Percentiles rank a stretch among this genome's conserved stretches.
These are phyloP conservation scores for Apotomis betuletana DNA, from an alignment of 2,888 invertebrate species.

Conservation along the genomic window DNA sequence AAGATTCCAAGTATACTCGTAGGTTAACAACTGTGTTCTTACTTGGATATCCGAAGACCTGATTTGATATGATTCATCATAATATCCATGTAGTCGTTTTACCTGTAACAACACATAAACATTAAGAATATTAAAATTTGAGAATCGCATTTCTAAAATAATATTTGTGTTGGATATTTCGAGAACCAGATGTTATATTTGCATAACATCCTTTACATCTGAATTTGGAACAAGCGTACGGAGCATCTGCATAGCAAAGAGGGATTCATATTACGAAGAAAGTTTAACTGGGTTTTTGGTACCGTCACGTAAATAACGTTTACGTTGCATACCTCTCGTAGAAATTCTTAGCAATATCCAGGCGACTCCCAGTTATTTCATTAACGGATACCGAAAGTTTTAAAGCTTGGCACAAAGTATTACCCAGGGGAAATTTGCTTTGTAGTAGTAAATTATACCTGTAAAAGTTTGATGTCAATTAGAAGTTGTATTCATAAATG, in stretches of 20 bases:
- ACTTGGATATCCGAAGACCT: not conserved
- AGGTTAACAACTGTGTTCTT: not conserved
- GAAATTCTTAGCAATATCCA: slow-evolving; percentile 39
- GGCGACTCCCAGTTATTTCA: slow-evolving; percentile 36
- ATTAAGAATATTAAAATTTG: not conserved
- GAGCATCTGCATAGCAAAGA: slow-evolving; percentile 59
- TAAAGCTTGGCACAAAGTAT: slow-evolving; percentile 30
- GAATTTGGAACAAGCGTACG: slow-evolving; percentile 59
- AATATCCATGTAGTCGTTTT: not conserved
- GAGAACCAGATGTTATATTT: slow-evolving; percentile 47
- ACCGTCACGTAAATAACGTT: slow-evolving; percentile 41
- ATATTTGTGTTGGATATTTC: not conserved
- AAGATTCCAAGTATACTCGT: too few relatives aligned
- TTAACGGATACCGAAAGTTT: slow-evolving; percentile 30
- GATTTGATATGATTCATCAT: not conserved
- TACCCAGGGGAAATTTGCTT: slow-evolving; percentile 31
- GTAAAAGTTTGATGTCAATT: slow-evolving; percentile 18
- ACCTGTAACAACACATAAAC: slow-evolving; percentile 21
- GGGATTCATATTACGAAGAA: slow-evolving; percentile 50
- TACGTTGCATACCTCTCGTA: slow-evolving; percentile 36
- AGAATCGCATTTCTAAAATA: not conserved
- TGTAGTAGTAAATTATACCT: slow-evolving; percentile 23
- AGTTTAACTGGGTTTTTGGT: slow-evolving; percentile 52
- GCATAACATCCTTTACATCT: slow-evolving; percentile 54
- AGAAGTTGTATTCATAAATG: slow-evolving; percentile 10